Evolutionary conservation across 2,797 vertebrate genomes (phyloP).

Genomic region (Dicrostonyx torquatus): DNA sequence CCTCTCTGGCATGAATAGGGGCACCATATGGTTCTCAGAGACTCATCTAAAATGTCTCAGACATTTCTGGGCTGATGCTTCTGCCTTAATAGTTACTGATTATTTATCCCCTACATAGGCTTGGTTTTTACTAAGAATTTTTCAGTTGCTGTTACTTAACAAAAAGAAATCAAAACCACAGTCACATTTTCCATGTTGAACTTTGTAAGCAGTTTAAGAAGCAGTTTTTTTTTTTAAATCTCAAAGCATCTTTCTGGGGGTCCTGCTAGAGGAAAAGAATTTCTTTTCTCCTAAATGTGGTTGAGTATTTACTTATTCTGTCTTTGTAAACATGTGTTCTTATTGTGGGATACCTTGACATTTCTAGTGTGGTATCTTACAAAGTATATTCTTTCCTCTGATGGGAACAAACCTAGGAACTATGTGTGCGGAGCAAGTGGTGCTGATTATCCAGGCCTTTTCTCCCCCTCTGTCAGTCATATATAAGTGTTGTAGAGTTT

Average conservation of each 20-base stretch:
- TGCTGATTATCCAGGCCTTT: not conserved
- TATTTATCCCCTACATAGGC: not conserved
- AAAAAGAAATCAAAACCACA: not conserved
- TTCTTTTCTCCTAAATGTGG: slow-evolving; percentile 10
- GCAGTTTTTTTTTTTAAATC: not conserved
- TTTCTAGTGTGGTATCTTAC: not conserved
- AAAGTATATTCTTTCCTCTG: not conserved
- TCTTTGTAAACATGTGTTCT: not conserved
- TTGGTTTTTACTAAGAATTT: not conserved
- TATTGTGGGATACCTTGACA: not conserved
- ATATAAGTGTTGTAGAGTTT: not conserved
- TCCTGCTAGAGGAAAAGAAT: slow-evolving; percentile 12
- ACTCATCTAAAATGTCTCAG: not conserved
- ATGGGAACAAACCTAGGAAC: not conserved
- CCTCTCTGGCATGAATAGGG: not conserved
- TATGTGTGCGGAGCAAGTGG: not conserved
- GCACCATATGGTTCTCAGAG: not conserved
- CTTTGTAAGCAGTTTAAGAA: not conserved
- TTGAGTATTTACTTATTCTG: not conserved
- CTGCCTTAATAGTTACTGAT: slow-evolving; percentile 24
- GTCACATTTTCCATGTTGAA: slow-evolving; percentile 1
- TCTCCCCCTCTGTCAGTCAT: not conserved
- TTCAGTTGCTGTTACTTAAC: slow-evolving; percentile 3
- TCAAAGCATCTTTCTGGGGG: slow-evolving; percentile 6
- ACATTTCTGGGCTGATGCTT: not conserved